Percentiles rank a stretch among this genome's conserved stretches.
Conservation (phyloP, 2,113 vertebrate species). For the Paratilapia polleni region DNA sequence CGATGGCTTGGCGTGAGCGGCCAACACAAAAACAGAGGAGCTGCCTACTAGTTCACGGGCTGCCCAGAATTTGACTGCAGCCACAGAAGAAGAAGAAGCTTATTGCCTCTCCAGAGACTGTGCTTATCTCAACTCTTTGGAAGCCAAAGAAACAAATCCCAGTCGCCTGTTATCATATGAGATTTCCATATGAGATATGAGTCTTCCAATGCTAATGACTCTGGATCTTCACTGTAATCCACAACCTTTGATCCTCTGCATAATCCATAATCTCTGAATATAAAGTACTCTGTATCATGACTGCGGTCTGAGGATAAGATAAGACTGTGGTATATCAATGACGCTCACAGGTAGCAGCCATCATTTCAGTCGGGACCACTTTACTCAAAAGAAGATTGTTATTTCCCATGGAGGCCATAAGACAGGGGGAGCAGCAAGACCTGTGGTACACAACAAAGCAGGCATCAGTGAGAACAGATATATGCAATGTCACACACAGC, state of each 20-base stretch:
- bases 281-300: conserved; percentile 10
- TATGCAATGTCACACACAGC: neutral
- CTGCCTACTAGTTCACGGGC: conserved; percentile 45
- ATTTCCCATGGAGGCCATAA: no score
- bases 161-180: conserved; percentile 41
- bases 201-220: conserved; percentile 57
- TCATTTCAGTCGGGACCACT: neutral
- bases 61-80: conserved; percentile 57
- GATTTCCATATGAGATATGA: conserved; percentile 61
- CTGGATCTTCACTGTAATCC: conserved; percentile 39
- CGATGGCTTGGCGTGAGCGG: conserved; percentile 48
- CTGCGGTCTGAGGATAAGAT: conserved; percentile 12
- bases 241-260: conserved; percentile 49
- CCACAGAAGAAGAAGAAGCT: conserved; percentile 42
- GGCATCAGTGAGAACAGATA: neutral
- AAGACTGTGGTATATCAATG: conserved; percentile 18
- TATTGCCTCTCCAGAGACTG: conserved; percentile 36
- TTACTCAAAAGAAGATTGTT: neutral
- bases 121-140: conserved; percentile 45
- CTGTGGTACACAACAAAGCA: neutral
- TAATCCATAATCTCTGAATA: conserved; percentile 50
- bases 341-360: conserved; percentile 1
- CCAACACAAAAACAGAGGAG: conserved; percentile 53
- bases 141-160: conserved; percentile 59
- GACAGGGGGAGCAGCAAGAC: neutral